Evolutionary conservation across 1,140 invertebrate genomes (phyloP).

Genomic region (Brachionus sp.): DNA sequence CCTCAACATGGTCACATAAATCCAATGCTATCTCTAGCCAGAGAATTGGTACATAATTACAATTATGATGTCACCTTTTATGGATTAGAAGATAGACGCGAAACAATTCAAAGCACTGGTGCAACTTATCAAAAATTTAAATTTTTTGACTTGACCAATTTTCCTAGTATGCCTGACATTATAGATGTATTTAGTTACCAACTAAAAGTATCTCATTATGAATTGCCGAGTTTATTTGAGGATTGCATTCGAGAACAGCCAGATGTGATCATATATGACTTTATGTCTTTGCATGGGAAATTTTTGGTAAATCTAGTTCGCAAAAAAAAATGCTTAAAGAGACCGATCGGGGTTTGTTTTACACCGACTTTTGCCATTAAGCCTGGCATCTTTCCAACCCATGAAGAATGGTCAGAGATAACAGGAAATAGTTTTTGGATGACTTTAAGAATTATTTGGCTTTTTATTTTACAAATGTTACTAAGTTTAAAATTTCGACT

Average conservation of each 20-base stretch:
- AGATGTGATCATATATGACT: constrained; percentile 22
- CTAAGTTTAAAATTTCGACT: not conserved
- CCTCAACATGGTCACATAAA: constrained; percentile 23
- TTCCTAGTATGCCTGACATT: not conserved
- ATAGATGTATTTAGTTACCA: not conserved
- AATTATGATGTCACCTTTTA: constrained; percentile 29
- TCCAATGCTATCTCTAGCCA: not conserved
- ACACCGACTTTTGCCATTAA: not conserved
- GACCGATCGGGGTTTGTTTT: not conserved
- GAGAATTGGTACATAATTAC: not conserved
- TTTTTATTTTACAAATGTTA: not conserved
- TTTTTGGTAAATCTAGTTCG: not conserved
- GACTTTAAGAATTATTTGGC: not conserved
- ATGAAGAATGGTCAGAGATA: not conserved
- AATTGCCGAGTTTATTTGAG: constrained; percentile 2
- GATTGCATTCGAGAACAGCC: constrained; percentile 20
- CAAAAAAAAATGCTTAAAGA: not conserved
- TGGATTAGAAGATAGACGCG: not conserved
- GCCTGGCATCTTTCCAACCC: not conserved
- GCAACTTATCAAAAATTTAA: not conserved
- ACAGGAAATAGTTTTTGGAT: not conserved
- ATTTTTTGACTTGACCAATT: not conserved
- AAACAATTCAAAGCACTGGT: not conserved
- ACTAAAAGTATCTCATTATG: not conserved
- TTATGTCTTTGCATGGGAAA: not conserved